These are phyloP conservation scores for Dorcus parallelipipedus DNA, from an alignment of 2,888 invertebrate genomes.

Conservation along the genomic window DNA sequence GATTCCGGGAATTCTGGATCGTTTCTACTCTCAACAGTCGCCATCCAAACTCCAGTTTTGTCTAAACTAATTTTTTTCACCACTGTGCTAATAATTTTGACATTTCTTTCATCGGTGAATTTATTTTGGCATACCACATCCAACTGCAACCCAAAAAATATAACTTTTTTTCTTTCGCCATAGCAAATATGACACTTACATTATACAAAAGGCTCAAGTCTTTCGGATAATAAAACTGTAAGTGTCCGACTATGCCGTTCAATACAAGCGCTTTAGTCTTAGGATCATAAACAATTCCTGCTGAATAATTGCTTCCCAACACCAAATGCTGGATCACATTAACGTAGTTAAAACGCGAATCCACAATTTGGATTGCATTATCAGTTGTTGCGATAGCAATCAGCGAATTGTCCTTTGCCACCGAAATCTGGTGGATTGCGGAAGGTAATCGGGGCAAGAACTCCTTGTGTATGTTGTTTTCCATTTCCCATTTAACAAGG, in stretches of 20 bases:
- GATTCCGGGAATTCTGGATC: constrained; percentile 61
- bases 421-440: constrained; percentile 60
- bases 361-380: constrained; percentile 62
- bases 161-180: not conserved
- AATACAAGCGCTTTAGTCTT: constrained; percentile 63
- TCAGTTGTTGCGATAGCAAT: constrained; percentile 67
- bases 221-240: constrained; percentile 69
- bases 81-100: constrained; percentile 60
- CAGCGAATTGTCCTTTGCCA: constrained; percentile 61
- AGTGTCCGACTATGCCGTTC: constrained; percentile 69
- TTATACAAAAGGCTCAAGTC: constrained; percentile 66
- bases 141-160: constrained; percentile 48
- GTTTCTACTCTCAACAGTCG: constrained; percentile 63
- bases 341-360: constrained; percentile 52
- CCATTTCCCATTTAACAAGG: constrained; percentile 70
- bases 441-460: constrained; percentile 71
- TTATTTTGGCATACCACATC: constrained; percentile 72
- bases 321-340: constrained; percentile 68
- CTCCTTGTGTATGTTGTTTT: constrained; percentile 50
- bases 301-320: constrained; percentile 57
- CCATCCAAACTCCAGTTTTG: constrained; percentile 68
- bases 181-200: constrained; percentile 51
- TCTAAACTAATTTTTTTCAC: constrained; percentile 67
- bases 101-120: constrained; percentile 59
- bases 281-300: constrained; percentile 60